These are phyloP conservation scores for Argyresthia albistria DNA, from an alignment of 2,888 invertebrate species.

Conservation along the genomic window DNA sequence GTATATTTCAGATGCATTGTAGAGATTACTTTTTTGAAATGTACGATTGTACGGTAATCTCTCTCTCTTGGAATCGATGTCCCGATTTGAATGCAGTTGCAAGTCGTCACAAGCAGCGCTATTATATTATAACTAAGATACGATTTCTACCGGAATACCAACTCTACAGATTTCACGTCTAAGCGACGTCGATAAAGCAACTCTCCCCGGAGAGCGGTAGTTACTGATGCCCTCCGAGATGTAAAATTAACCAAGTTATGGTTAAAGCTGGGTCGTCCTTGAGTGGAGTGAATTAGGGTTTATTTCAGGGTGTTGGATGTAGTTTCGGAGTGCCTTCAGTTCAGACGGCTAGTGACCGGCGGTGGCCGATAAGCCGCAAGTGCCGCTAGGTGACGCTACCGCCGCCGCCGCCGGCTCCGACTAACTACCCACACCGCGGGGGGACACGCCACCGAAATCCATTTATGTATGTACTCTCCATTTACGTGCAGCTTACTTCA, in stretches of 20 bases:
- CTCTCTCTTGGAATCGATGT: too few relatives aligned
- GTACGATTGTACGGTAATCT: too few relatives aligned
- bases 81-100: too few relatives aligned
- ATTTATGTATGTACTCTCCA: too few relatives aligned
- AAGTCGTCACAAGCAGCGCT: too few relatives aligned
- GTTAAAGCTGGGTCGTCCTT: background rate
- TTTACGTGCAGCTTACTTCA: too few relatives aligned
- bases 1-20: constrained; percentile 1
- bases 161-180: background rate
- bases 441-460: too few relatives aligned
- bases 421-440: constrained; percentile 29
- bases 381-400: constrained; percentile 37
- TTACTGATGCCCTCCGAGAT: background rate
- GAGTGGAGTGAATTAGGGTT: background rate
- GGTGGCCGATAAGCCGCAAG: constrained; percentile 41
- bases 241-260: background rate
- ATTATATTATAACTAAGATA: too few relatives aligned
- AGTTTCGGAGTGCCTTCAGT: background rate
- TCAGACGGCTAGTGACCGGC: constrained; percentile 26
- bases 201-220: constrained; percentile 1
- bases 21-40: background rate
- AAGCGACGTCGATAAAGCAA: constrained; percentile 3
- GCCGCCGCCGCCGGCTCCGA: constrained; percentile 24
- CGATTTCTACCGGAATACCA: background rate
- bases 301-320: background rate